Evolutionary conservation across 2,888 invertebrate species (phyloP).

Genomic region (Odontocerum albicorne): DNA sequence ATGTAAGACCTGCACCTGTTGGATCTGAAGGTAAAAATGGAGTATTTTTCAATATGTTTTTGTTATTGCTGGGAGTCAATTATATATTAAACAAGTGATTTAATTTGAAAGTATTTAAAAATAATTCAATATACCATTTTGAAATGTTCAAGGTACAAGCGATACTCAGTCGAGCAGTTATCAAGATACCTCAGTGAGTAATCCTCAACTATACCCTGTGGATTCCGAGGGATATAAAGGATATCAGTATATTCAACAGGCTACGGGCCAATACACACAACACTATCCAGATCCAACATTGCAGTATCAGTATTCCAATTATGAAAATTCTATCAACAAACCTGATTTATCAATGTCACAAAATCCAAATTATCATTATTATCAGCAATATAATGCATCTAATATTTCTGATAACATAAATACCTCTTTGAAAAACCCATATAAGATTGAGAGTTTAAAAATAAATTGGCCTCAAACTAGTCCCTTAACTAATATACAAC

Average conservation of each 20-base stretch:
- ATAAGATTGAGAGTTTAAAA: constrained; percentile 3
- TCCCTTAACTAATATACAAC: constrained; percentile 7
- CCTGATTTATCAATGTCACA: constrained; percentile 3
- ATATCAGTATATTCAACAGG: constrained; percentile 25
- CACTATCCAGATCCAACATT: constrained; percentile 22
- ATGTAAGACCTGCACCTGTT: constrained; percentile 69
- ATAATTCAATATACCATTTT: background rate
- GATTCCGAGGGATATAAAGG: constrained; percentile 24
- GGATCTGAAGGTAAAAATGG: constrained; percentile 68
- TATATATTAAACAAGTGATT: background rate
- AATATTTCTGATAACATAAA: constrained; percentile 1
- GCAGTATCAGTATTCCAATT: constrained; percentile 10
- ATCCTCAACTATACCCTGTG: constrained; percentile 10
- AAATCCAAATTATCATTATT: constrained; percentile 13
- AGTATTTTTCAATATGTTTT: too few species aligned
- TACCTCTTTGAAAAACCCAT: constrained; percentile 1
- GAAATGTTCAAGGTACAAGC: constrained; percentile 26
- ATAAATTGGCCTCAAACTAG: background rate
- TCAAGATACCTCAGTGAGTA: constrained; percentile 17
- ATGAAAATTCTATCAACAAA: constrained; percentile 14
- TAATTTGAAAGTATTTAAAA: background rate
- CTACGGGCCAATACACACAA: constrained; percentile 23
- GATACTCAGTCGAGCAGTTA: constrained; percentile 19
- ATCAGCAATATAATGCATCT: constrained; percentile 16
- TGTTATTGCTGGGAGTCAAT: background rate